A percentile compares a stretch with the other conserved stretches of the same genome.
Evolutionary conservation across 2,888 invertebrate species (phyloP).

Genomic region (Adela reaumurella): DNA sequence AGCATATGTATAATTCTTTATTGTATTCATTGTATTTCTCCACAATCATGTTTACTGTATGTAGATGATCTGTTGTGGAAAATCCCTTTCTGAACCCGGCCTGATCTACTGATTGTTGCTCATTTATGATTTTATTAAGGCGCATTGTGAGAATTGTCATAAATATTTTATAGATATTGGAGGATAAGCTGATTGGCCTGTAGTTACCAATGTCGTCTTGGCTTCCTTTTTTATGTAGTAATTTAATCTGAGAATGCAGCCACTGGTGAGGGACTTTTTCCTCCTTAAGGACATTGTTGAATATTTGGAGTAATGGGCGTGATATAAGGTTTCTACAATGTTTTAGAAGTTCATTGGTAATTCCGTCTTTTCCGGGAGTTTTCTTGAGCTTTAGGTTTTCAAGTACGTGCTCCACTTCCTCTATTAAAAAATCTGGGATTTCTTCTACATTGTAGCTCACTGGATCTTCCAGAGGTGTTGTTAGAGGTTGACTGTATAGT

Average conservation of each 20-base stretch:
- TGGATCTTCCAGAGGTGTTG: too few relatives aligned
- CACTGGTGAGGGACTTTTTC: slow-evolving; percentile 9
- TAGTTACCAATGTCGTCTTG: slow-evolving; percentile 7
- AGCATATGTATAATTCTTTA: slow-evolving; percentile 2
- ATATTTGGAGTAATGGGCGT: neutral
- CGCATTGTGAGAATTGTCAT: slow-evolving; percentile 6
- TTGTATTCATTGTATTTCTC: slow-evolving; percentile 7
- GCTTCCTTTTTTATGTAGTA: neutral
- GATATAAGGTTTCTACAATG: slow-evolving; percentile 4
- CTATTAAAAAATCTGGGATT: too few relatives aligned
- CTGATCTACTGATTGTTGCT: slow-evolving; percentile 6
- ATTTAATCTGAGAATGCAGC: slow-evolving; percentile 3
- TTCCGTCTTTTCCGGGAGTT: slow-evolving; percentile 6
- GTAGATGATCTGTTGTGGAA: slow-evolving; percentile 6
- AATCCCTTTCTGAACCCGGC: slow-evolving; percentile 5
- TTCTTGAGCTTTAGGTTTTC: slow-evolving; percentile 4
- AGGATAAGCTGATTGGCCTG: slow-evolving; percentile 8
- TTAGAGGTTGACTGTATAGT: too few relatives aligned
- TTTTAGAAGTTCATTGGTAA: slow-evolving; percentile 9
- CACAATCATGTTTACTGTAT: slow-evolving; percentile 4
- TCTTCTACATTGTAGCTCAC: too few relatives aligned
- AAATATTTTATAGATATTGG: slow-evolving; percentile 7
- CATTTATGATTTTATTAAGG: slow-evolving; percentile 6
- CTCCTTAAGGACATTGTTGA: slow-evolving; percentile 8
- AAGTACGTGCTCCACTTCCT: slow-evolving; percentile 4